Base-by-base conservation (phyloP, 2,797 vertebrate species). In the Enteromius fasciolatus region DNA sequence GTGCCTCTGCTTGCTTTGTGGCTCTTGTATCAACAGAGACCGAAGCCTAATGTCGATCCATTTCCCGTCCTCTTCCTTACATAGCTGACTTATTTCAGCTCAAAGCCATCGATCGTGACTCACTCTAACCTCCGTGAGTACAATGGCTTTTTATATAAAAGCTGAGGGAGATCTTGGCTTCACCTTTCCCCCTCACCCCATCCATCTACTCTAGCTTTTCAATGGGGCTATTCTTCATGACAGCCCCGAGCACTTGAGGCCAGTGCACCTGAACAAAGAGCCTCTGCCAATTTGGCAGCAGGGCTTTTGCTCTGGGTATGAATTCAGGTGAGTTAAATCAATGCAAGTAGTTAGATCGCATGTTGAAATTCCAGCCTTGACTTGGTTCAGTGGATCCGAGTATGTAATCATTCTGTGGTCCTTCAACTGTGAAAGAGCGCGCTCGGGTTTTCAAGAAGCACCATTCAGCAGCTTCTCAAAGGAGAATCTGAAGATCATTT, bases 71-170 rank as follows among this genome's bases (percentile, higher is more conserved):
- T 25, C 31, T 52, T 67, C 12, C 39, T 36, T 69, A 31, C 25
- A 50, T 52, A 59, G 73, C 17, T 44, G 23, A 79, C 69, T 83
- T 64, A 76, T 79, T 67, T 57, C 48, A 61, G 31, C 78, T 75
- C n/a, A 17, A 39, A 80, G 67, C 76, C 31, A 83, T 88, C 85
- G 77, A 80, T 63, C 14, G 31, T 63, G 81, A 85, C 82, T 88
- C 85, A 85, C 86, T 84, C 52, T 79, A 76, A 85, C 84, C 74
- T 20, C 85, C 83, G 52, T 50, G 3, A 10, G 72, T 54, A 95
- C 94, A 95, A 95, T 91, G 90, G 57, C 83, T 81, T 86, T 90
- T 92, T 90, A 93, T 90, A 93, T 94, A 85, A 94, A 81, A 70
- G 28, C 20, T 15, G n/a, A 69, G 84, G 90, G 89, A 91, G 89